A percentile compares a stretch with the other conserved stretches of the same genome.
Conservation (phyloP, 2,888 invertebrate species). For the Bugulina stolonifera region DNA sequence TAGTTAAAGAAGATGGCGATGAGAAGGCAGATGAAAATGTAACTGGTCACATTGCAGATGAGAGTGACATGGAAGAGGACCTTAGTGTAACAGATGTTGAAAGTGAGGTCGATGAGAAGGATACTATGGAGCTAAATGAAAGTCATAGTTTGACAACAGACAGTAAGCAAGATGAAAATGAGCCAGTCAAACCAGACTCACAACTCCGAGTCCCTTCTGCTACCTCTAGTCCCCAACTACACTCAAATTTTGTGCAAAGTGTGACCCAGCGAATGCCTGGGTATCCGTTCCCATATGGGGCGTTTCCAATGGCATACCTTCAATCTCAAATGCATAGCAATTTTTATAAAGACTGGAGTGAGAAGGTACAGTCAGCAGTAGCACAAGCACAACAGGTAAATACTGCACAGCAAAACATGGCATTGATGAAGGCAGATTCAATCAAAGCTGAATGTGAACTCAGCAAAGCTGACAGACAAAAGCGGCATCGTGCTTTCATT, state of each 20-base stretch:
- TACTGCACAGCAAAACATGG: background rate
- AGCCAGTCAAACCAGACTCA: conserved; percentile 9
- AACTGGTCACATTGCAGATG: conserved; percentile 32
- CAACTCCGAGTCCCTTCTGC: background rate
- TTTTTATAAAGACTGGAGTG: conserved; percentile 27
- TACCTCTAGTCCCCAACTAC: background rate
- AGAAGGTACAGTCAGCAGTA: conserved; percentile 9
- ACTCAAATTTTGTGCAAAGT: background rate
- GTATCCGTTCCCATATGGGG: conserved; percentile 16
- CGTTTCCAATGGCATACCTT: conserved; percentile 19
- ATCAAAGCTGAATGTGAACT: conserved; percentile 16
- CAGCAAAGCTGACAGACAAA: conserved; percentile 65
- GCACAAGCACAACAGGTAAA: conserved; percentile 26
- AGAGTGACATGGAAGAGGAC: conserved; percentile 31
- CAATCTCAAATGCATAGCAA: conserved; percentile 13
- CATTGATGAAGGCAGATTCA: conserved; percentile 13
- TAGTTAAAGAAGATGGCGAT: conserved; percentile 28
- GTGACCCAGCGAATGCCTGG: conserved; percentile 5
- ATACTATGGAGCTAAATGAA: conserved; percentile 27
- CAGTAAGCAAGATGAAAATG: conserved; percentile 27
- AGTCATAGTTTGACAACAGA: background rate
- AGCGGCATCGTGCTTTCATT: conserved; percentile 95
- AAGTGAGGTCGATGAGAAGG: conserved; percentile 29
- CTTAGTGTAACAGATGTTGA: conserved; percentile 27
- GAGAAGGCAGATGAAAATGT: conserved; percentile 31